phyloP scores from a whole-genome alignment of 2,113 vertebrate genomes.

The Indicator indicator region DNA sequence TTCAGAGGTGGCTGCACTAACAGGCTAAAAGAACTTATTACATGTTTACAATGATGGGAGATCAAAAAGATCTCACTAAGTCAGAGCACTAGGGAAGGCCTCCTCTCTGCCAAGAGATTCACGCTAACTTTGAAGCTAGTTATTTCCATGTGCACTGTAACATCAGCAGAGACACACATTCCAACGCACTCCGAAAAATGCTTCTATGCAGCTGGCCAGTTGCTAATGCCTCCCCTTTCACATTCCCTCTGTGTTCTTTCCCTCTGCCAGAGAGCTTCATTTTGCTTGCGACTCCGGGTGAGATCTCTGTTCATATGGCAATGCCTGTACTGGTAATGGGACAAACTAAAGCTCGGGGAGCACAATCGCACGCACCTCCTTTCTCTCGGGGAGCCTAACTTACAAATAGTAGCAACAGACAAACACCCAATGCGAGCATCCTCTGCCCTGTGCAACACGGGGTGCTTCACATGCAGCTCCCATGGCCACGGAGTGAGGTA shows the following conservation, averaged over 20 bases:
- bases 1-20: not conserved
- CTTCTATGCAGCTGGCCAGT: fast-evolving
- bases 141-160: fast-evolving
- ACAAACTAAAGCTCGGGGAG: not conserved
- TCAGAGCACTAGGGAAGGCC: not conserved
- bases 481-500: not conserved
- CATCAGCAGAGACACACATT: not conserved
- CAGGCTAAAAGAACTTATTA: not conserved
- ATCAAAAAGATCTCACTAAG: not conserved
- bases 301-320: fast-evolving
- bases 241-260: fast-evolving
- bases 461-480: not conserved
- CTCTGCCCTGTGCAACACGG: not conserved
- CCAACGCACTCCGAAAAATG: not conserved
- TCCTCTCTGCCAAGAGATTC: not conserved
- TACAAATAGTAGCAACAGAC: fast-evolving
- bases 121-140: not conserved
- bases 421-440: not conserved
- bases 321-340: not conserved
- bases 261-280: not conserved
- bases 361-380: not conserved
- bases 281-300: fast-evolving
- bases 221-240: too few relatives aligned
- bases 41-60: not conserved
- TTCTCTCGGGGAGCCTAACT: not conserved